Evolutionary conservation across 2,113 vertebrate species (phyloP), one percentile per base, ranked within the genome.

Genomic region (Eubucco bourcierii): DNA sequence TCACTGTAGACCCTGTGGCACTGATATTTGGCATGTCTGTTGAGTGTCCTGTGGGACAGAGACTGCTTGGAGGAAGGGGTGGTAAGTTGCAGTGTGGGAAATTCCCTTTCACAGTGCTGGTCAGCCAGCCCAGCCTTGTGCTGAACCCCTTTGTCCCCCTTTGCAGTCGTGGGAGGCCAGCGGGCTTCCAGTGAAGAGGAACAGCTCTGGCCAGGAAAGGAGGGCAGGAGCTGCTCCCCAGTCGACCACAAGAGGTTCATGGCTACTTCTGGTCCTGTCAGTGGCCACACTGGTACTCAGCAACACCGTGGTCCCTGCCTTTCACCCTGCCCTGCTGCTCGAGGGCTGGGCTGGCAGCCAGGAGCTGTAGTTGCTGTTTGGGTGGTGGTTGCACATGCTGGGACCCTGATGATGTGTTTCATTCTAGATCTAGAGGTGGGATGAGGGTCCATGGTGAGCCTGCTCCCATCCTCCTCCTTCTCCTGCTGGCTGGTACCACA

Each of bases 191-290:
- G 13, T 6, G 50, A 47, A 34, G n/a, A 39, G 55, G 23, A 52
- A 52, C 68, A 10, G n/a, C 61, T 67, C 47, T 0, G 2, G 58
- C 9, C 23, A 10, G 53, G 53, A 50, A 24, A 17, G 61, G 20
- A 53, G 19, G 58, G 41, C 50, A 46, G 59, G 37, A 60, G 27
- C 65, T 1, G 2, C n/a, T 67, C 44, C 25, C 29, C 2, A 3
- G n/a, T 59, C 20, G 1, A 2, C 23, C 12, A 6, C 1, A 0
- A 27, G 59, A 29, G 46, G 8, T 25, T 21, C 1, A 3, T 0
- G 28, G 75, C 61, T 31, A 18, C 59, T 39, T 63, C 37, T 39
- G 53, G 24, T 31, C 25, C n/a, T 65, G 37, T 46, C 44, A 9
- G 2, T 1, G 28, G 74, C 46, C 46, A 13, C 33, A 16, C 37